phyloP scores from a whole-genome alignment of 2,797 vertebrate species.

The Momotus momota region DNA sequence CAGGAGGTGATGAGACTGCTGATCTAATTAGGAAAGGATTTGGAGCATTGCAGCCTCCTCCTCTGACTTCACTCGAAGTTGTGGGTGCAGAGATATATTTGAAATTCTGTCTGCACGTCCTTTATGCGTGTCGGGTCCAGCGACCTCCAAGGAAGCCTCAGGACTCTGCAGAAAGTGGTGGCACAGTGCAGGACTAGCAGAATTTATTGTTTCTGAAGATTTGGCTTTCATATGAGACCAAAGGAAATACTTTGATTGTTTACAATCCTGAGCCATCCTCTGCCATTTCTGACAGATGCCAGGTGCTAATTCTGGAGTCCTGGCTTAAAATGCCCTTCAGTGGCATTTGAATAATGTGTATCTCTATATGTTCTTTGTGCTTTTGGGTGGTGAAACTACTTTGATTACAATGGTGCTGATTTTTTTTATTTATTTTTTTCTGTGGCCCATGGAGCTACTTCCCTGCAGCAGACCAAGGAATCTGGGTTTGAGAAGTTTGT shows the following conservation, averaged over 20 bases:
- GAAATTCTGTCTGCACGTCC: background rate
- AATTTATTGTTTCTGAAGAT: background rate
- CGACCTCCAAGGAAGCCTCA: background rate
- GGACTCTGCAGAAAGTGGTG: background rate
- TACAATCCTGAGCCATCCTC: background rate
- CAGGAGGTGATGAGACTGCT: background rate
- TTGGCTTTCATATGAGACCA: background rate
- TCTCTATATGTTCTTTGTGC: background rate
- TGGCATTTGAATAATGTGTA: background rate
- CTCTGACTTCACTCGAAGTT: background rate
- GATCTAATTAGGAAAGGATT: conserved; percentile 41
- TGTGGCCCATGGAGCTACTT: background rate
- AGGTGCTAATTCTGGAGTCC: background rate
- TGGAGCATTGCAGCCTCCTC: background rate
- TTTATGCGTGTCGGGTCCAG: background rate
- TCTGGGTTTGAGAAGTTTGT: background rate
- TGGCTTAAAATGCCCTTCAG: background rate
- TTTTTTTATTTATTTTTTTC: background rate
- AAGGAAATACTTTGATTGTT: conserved; percentile 6
- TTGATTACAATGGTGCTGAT: background rate
- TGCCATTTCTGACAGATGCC: background rate
- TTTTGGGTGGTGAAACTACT: background rate
- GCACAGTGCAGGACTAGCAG: background rate
- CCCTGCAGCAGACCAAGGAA: background rate
- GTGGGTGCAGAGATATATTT: background rate